Base-by-base conservation (phyloP, 2,888 invertebrate genomes). In the Pandemis heparana region DNA sequence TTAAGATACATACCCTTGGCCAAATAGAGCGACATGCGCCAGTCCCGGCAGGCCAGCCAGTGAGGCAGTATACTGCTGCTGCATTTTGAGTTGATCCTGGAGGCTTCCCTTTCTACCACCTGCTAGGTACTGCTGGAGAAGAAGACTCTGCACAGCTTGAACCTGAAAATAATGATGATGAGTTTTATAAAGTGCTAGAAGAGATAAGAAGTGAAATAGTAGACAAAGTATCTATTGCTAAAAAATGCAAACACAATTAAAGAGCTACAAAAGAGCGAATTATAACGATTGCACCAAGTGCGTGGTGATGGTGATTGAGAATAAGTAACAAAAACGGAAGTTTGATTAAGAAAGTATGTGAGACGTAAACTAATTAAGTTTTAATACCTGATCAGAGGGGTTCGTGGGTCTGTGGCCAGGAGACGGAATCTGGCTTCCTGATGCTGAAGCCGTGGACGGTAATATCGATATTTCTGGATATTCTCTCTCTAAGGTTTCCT, bases 381-480 rank as follows among this genome's bases (percentile, higher is more conserved):
- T 73, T 43, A 10, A 77, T 85, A 94, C 92, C 86, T 93, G 94
- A 81, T 94, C 94, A 76, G 94, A 91, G 71, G 94, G 92, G 63
- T 94, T 94, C 0, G 91, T 90, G 53, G 88, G 91, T 80, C 94
- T 85, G 71, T 93, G 94, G 62, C 88, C 89, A 0, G 94, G 94
- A 5, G 94, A 93, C 0, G 92, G 92, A 0, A 87, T 85, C 77
- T 92, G 94, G 71, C 88, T 89, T 0, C 92, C 88, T 1, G 91
- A 85, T 5, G 93, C 90, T 0, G 95, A 90, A 0, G 95, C 95
- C n/a, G 95, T 95, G 1, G 95, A 95, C 0, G 95, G 95, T 56
- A 95, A 83, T 77, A 95, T 95, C 18, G 95, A 95, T 75, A 95
- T 95, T 79, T 95, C 95, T 53, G 95, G 95, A 82, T 95, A 95